A percentile compares a stretch with the other conserved stretches of the same genome.
Evolutionary conservation across 2,113 vertebrate genomes (phyloP).

Genomic region (Anarhynchus alexandrinus): DNA sequence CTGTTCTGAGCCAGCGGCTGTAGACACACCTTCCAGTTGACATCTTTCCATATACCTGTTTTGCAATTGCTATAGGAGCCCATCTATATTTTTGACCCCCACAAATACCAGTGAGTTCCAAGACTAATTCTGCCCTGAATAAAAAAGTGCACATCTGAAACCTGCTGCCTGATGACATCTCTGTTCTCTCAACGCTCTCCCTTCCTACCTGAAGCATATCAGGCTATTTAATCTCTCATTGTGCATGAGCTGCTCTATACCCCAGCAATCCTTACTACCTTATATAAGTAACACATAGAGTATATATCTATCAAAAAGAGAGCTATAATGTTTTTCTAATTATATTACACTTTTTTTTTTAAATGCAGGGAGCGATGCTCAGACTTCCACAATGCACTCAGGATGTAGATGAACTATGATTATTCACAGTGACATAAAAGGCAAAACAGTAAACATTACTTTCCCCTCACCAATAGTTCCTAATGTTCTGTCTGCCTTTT

Average conservation of each 20-base stretch:
- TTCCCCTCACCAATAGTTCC: rapidly evolving
- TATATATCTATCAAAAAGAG: background rate
- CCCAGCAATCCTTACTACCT: background rate
- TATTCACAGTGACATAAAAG: background rate
- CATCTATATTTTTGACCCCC: background rate
- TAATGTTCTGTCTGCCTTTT: background rate
- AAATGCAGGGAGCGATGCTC: background rate
- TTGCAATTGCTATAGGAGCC: background rate
- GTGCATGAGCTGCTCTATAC: background rate
- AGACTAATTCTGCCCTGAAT: background rate
- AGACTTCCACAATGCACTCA: background rate
- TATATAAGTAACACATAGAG: background rate
- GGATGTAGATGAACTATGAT: background rate
- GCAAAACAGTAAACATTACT: background rate
- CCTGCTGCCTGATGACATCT: background rate
- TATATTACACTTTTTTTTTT: background rate
- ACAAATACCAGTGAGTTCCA: background rate
- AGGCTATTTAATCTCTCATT: background rate
- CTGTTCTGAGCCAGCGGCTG: background rate
- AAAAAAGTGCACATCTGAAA: background rate
- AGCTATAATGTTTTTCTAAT: background rate
- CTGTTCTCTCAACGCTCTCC: background rate
- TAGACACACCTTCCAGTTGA: background rate
- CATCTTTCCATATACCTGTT: background rate
- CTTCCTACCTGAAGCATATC: background rate